Evolutionary conservation across 2,113 vertebrate genomes (phyloP).

Genomic region (Hiodon tergisus): DNA sequence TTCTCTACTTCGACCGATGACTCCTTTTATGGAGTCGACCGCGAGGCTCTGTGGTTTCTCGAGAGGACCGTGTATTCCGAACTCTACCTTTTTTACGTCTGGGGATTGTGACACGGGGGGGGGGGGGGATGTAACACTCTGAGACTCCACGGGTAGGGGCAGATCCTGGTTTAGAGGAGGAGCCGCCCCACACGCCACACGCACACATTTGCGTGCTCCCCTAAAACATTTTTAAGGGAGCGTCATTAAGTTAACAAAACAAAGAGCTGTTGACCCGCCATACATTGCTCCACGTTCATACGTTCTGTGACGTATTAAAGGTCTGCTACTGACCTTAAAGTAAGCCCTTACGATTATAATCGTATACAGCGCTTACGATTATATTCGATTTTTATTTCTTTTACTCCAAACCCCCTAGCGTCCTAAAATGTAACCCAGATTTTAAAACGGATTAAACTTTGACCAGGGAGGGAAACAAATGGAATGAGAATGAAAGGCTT

Average conservation of each 20-base stretch:
- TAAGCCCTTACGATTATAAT: conserved; percentile 16
- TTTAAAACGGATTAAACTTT: conserved; percentile 49
- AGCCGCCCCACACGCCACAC: too few species aligned
- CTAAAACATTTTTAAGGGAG: not conserved
- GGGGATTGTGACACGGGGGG: not conserved
- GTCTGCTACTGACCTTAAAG: conserved; percentile 7
- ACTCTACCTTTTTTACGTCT: too few species aligned
- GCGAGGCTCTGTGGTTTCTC: too few species aligned
- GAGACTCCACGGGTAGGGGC: not conserved
- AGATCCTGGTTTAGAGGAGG: not conserved
- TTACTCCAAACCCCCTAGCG: not conserved
- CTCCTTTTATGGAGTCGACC: too few species aligned
- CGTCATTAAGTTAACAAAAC: not conserved
- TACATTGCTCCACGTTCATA: conserved; percentile 24
- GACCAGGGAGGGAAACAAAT: not conserved
- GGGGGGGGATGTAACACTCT: conserved; percentile 13
- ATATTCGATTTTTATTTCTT: not conserved
- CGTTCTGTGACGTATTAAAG: conserved; percentile 4
- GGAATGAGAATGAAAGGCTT: not conserved
- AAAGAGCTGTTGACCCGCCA: conserved; percentile 47
- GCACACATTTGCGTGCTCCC: too few species aligned
- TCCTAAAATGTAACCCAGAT: conserved; percentile 15
- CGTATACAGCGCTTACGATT: conserved; percentile 1
- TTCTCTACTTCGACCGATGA: too few species aligned
- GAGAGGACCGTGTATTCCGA: too few species aligned